Evolutionary conservation across 2,888 invertebrate genomes (phyloP), one percentile per base, ranked within the genome.

Genomic region (Poecilus cupreus): DNA sequence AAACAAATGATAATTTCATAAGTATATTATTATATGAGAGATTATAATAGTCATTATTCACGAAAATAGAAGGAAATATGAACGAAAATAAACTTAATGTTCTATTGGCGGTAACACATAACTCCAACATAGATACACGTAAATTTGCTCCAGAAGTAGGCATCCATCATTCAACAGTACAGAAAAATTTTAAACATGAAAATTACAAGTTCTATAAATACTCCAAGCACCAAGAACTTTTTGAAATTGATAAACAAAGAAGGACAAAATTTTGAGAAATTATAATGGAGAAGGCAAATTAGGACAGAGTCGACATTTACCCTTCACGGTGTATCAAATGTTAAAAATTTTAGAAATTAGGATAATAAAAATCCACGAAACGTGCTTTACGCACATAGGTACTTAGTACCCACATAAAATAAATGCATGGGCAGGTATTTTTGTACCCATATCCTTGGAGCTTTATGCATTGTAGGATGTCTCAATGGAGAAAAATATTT

Each of bases 361-460:
- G 13, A 18, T 22, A 75, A 75, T 10, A 24, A 75, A 10, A 75
- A 75, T 75, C 24, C 22, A 20, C 26, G 20, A 5, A 2, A 24
- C 1, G 5, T 68, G 37, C 18, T 68, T 6, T 8, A 75, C 13
- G 51, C 32, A 26, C 75, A 75, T 51, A 26, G n/a, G n/a, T n/a
- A n/a, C 49, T 5, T 51, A 51, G 13, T 75, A 75, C 26, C 75
- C 75, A 16, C 24, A 75, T 13, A 75, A 75, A 75, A 51, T 51
- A 11, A 26, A 75, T 75, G 26, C 51, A 1, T 75, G 51, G 75
- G 13, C 51, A 6, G 75, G 75, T 16, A 51, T 75, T 26, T 51
- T n/a, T 11, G 26, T 16, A 13, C 24, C 8, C 16, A 51, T 75
- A 51, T 75, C 8, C 11, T 75, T 5, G 75, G 75, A 5, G 51